phyloP scores from a whole-genome alignment of 2,113 vertebrate genomes.

The Phodopus roborovskii region DNA sequence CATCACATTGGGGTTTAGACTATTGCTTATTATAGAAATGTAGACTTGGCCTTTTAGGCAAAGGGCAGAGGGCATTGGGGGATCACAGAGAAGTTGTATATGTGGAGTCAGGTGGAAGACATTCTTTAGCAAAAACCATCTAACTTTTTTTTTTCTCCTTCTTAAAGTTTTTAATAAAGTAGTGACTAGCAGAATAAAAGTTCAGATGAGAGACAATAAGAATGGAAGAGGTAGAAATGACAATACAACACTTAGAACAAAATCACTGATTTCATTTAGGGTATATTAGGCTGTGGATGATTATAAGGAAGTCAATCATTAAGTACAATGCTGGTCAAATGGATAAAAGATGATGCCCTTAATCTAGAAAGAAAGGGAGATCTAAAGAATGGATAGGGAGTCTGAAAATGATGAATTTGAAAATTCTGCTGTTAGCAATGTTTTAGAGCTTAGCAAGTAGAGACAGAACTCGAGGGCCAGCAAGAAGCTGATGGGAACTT shows the following conservation, averaged over 20 bases:
- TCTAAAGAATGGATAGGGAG: no score
- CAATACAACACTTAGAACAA: not conserved
- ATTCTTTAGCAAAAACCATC: not conserved
- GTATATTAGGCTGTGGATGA: not conserved
- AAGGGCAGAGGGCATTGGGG: not conserved
- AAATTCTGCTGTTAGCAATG: not conserved
- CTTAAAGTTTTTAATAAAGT: not conserved
- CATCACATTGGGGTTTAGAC: not conserved
- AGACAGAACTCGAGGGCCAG: not conserved
- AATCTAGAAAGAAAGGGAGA: not conserved
- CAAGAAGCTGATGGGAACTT: not conserved
- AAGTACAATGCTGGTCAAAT: not conserved
- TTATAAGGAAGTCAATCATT: not conserved
- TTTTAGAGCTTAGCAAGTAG: not conserved
- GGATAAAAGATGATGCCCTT: not conserved
- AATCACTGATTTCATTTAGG: not conserved
- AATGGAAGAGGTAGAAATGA: not conserved
- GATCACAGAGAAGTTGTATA: not conserved
- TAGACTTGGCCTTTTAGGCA: not conserved
- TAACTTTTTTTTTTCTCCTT: not conserved
- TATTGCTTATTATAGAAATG: conserved; percentile 8
- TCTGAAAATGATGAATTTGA: not conserved
- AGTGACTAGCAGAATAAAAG: not conserved
- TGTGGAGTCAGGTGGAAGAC: not conserved
- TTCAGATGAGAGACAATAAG: not conserved